Evolutionary conservation across 2,113 vertebrate genomes (phyloP), one percentile per base, ranked within the genome.

Genomic region (Gorsachius goisagi): DNA sequence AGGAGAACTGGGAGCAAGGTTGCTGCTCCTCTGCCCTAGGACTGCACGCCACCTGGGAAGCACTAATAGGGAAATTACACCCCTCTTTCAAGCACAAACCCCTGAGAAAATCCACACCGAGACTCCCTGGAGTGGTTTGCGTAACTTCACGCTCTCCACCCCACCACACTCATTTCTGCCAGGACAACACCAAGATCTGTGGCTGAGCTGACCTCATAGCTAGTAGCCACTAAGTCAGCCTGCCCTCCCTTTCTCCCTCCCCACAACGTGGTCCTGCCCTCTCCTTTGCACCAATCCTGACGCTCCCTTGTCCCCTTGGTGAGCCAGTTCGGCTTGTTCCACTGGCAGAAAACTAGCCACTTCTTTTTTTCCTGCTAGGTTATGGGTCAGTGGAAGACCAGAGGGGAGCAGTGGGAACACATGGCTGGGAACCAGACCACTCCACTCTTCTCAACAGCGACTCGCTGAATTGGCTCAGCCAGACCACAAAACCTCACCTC

Each of bases 41-140:
- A 82, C 69, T 64, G 49, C 0, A 0, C 3, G 4, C 21, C 39
- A 75, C 39, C 7, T 0, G 0, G n/a, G 73, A 86, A 69, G 49
- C 58, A 23, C 52, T 62, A 59, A 69, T 0, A 73, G 37, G 20
- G 52, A 95, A 92, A 75, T 82, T 22, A 89, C 47, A 85, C 5
- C 52, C 19, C 79, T 83, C 4, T 37, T 68, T 50, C 64, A 63
- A 20, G 9, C 60, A 81, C n/a, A 84, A n/a, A 6, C 9, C 37
- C 59, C 35, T 4, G 9, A 67, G 47, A 94, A 87, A 94, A 91
- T 39, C 58, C 15, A 13, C 33, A 72, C 9, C 0, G 3, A 68
- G 68, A 60, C 27, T 93, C 73, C 66, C 3, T 3, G 28, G 37
- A 78, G 53, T 24, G 12, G 44, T 83, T 79, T 92, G 45, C 64